Base-by-base conservation (phyloP, 1,140 invertebrate genomes). In the Drosophila prosaltans region DNA sequence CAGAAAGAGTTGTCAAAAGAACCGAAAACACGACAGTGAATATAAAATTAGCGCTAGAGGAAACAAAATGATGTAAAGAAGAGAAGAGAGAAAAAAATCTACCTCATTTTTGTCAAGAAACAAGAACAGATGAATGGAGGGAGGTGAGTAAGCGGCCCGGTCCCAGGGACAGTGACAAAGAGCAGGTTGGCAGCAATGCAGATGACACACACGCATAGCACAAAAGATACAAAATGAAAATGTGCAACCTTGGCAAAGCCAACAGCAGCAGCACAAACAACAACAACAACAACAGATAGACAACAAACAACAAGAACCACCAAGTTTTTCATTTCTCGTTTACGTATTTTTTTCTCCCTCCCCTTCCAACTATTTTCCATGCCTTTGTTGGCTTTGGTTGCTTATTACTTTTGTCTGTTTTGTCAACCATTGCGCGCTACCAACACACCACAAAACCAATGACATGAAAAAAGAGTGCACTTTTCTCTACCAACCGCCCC, bases 321-420 rank as follows among this genome's bases (percentile, higher is more conserved):
- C 45, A 51, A 51, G 45, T 58, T 67, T 30, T 67, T 67, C 32
- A 43, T 21, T 16, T 57, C 51, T 60, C 57, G n/a, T 61, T 11
- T 62, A 30, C 28, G 28, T 30, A 30, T 2, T 2, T 63, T 63
- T 36, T 74, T 60, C 65, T 61, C 43, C 61, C 45, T 75, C 16
- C 16, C 16, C 16, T 16, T 16, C 16, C 16, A 16, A 16, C 16
- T 16, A 16, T 54, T n/a, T 62, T 6, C 58, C 55, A 62, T 74
- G 74, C 73, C 73, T 72, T 74, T 63, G 64, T 57, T 48, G 32
- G 58, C 32, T 36, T 57, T 48, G 41, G 58, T 58, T 74, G 61
- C 64, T 68, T 75, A 74, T 74, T 74, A 68, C 64, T 75, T 74
- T 74, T 74, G 54, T 58, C 71, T 61, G 55, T 65, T 65, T 36